These are phyloP conservation scores for Paramormyrops hopkinsi DNA, from an alignment of 2,797 vertebrate species.

Conservation along the genomic window DNA sequence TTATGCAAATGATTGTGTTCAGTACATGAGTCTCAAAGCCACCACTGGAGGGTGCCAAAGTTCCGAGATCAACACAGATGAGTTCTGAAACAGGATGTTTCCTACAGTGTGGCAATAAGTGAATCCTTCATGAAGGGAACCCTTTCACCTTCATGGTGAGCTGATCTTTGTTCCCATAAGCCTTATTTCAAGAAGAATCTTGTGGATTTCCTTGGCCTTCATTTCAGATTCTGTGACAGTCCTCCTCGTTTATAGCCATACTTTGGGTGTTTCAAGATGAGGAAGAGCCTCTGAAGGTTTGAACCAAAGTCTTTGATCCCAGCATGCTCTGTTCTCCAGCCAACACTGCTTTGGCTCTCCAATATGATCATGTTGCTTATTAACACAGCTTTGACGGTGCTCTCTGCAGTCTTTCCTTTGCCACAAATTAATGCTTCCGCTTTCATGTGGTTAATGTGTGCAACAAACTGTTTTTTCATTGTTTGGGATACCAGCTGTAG, in stretches of 20 bases:
- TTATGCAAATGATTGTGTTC: conserved; percentile 1
- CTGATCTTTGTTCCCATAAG: neutral
- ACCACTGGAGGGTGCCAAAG: conserved; percentile 15
- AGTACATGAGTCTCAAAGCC: neutral
- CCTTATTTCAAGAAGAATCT: neutral
- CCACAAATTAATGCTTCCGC: neutral
- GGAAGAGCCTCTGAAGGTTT: neutral
- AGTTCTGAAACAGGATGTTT: neutral
- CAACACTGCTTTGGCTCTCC: neutral
- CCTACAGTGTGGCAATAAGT: neutral
- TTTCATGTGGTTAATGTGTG: conserved; percentile 3
- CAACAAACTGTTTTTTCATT: neutral
- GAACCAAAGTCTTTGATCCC: conserved; percentile 2
- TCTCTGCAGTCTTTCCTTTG: neutral
- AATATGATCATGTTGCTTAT: conserved; percentile 3
- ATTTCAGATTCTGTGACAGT: neutral
- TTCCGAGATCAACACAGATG: neutral
- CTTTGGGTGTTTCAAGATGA: neutral
- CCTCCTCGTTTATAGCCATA: neutral
- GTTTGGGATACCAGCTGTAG: neutral
- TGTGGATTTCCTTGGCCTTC: neutral
- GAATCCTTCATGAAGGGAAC: neutral
- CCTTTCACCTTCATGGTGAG: neutral
- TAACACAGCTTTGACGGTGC: neutral
- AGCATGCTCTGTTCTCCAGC: neutral